Evolutionary conservation across 1,140 invertebrate genomes (phyloP).

Genomic region (Pteromalus puparum): DNA sequence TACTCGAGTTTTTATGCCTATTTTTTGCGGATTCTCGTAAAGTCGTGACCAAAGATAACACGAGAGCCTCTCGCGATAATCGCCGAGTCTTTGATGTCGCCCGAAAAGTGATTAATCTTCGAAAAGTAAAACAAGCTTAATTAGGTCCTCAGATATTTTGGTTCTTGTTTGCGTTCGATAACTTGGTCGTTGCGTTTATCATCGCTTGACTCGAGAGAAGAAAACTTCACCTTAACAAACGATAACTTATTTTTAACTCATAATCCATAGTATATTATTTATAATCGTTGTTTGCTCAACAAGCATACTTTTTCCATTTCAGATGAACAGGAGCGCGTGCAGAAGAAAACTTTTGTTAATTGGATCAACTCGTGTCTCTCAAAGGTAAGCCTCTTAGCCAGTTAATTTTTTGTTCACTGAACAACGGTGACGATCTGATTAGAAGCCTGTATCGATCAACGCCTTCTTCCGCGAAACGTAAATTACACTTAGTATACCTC

Average conservation of each 20-base stretch:
- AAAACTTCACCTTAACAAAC: background rate
- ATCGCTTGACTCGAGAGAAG: background rate
- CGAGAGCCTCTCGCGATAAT: background rate
- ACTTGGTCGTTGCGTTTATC: background rate
- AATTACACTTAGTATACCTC: background rate
- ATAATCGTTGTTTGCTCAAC: background rate
- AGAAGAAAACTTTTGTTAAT: conserved; percentile 99
- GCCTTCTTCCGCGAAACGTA: background rate
- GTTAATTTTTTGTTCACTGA: background rate
- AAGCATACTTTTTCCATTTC: conserved; percentile 74
- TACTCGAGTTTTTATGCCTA: too few relatives aligned
- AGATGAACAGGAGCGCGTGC: conserved; percentile 99
- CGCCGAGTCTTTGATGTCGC: conserved; percentile 38
- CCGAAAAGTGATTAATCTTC: background rate
- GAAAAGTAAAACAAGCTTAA: background rate
- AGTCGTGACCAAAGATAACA: background rate
- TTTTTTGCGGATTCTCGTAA: too few relatives aligned
- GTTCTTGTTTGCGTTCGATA: too few relatives aligned
- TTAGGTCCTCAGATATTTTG: too few relatives aligned
- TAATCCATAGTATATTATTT: background rate
- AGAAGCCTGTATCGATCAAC: background rate
- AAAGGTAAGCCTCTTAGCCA: conserved; percentile 81
- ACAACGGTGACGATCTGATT: background rate
- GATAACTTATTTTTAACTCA: background rate
- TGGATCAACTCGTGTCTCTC: conserved; percentile 99